Percentiles rank a stretch among this genome's conserved stretches.
phyloP scores from a whole-genome alignment of 2,797 vertebrate species.

The Scleropages formosus region DNA sequence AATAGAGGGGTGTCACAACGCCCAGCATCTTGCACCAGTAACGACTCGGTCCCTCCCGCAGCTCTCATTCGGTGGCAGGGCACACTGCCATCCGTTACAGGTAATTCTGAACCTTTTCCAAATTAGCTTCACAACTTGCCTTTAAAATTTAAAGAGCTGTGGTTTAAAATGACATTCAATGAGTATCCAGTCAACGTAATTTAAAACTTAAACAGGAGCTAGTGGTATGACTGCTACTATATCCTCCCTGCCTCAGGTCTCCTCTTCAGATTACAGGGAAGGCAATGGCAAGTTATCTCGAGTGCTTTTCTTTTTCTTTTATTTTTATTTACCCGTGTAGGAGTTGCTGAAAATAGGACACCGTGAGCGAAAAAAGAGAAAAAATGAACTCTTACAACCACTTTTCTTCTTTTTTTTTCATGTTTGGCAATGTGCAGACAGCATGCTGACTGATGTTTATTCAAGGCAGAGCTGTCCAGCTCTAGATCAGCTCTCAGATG shows the following conservation, averaged over 20 bases:
- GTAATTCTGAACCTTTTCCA: neutral
- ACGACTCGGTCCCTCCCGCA: neutral
- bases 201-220: neutral
- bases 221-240: neutral
- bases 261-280: conserved; percentile 3
- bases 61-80: neutral
- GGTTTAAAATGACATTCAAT: conserved; percentile 10
- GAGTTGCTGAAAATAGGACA: neutral
- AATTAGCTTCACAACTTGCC: neutral
- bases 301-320: neutral
- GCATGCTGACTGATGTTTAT: neutral
- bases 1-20: neutral
- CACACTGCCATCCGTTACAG: neutral
- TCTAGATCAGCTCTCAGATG: neutral
- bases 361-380: neutral
- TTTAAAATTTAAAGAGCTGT: conserved; percentile 23
- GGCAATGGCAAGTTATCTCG: neutral
- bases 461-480: neutral
- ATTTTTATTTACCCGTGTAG: neutral
- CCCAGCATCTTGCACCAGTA: neutral
- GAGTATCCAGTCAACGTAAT: neutral
- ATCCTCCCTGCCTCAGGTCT: neutral
- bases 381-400: neutral
- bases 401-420: neutral
- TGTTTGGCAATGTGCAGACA: neutral